phyloP scores from a whole-genome alignment of 2,797 vertebrate genomes.

The Amblyraja radiata region DNA sequence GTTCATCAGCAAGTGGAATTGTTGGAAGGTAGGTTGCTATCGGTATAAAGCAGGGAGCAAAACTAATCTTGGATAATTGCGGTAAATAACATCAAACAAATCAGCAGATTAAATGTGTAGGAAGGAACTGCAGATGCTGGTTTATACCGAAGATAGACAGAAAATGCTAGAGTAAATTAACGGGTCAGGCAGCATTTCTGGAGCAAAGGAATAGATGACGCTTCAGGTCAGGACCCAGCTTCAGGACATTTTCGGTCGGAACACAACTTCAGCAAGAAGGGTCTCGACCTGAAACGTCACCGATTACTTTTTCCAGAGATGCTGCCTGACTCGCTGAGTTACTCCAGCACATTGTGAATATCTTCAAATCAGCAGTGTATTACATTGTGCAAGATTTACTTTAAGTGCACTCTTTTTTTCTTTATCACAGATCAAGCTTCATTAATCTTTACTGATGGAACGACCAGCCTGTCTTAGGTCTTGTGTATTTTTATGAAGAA shows the following conservation, averaged over 20 bases:
- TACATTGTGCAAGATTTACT: neutral
- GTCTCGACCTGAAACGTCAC: too few species aligned
- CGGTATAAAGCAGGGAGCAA: neutral
- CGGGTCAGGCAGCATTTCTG: too few species aligned
- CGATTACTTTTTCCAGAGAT: too few species aligned
- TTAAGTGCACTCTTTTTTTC: neutral
- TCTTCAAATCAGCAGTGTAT: neutral
- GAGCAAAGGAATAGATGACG: too few species aligned
- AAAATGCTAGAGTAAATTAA: too few species aligned
- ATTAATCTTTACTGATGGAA: neutral
- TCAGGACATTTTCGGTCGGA: too few species aligned
- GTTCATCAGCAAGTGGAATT: conserved; percentile 38
- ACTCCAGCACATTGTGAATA: too few species aligned
- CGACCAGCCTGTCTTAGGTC: neutral
- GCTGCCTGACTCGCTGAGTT: too few species aligned
- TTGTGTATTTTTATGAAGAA: neutral
- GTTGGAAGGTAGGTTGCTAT: conserved; percentile 39
- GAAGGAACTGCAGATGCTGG: too few species aligned
- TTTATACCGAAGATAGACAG: too few species aligned
- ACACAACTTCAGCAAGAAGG: too few species aligned
- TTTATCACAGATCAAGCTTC: neutral
- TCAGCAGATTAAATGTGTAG: neutral
- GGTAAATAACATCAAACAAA: neutral
- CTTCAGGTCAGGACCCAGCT: too few species aligned
- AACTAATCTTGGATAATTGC: neutral